Evolutionary conservation across 2,888 invertebrate species (phyloP).

Genomic region (Noctuana brunneofusca): DNA sequence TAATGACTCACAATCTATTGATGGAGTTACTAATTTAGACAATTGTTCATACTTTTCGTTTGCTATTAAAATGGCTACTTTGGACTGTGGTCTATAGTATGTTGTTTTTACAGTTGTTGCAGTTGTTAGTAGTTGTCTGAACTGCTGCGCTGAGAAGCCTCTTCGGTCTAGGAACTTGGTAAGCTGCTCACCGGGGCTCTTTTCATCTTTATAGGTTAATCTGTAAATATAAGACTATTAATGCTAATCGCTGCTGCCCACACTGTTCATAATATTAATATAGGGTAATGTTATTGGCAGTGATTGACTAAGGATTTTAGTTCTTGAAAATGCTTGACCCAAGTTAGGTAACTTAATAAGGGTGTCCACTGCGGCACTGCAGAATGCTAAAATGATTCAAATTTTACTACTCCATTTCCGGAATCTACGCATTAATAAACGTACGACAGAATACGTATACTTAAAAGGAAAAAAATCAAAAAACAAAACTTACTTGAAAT

Average conservation of each 20-base stretch:
- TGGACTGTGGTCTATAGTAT: constrained; percentile 64
- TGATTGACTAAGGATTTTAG: too few relatives aligned
- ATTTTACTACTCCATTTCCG: too few relatives aligned
- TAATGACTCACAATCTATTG: constrained; percentile 68
- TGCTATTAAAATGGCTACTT: constrained; percentile 73
- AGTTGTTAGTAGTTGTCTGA: constrained; percentile 49
- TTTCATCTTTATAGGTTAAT: constrained; percentile 49
- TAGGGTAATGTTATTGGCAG: too few relatives aligned
- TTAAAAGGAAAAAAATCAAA: too few relatives aligned
- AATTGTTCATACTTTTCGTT: constrained; percentile 70
- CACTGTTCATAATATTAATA: too few relatives aligned
- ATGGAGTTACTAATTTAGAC: constrained; percentile 68
- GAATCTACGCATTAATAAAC: too few relatives aligned
- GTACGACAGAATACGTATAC: too few relatives aligned
- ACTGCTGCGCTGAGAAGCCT: constrained; percentile 58
- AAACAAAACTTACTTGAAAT: constrained; percentile 57
- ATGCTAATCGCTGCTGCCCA: too few relatives aligned
- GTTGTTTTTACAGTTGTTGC: constrained; percentile 52
- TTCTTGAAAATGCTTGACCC: too few relatives aligned
- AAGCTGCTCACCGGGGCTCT: constrained; percentile 64
- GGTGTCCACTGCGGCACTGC: too few relatives aligned
- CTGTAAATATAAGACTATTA: constrained; percentile 45
- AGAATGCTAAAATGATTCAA: too few relatives aligned
- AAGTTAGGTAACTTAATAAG: too few relatives aligned
- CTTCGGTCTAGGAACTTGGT: constrained; percentile 61